A percentile compares a stretch with the other conserved stretches of the same genome.
phyloP scores from a whole-genome alignment of 1,140 invertebrate genomes.

The Pseudomyrmex sp. region DNA sequence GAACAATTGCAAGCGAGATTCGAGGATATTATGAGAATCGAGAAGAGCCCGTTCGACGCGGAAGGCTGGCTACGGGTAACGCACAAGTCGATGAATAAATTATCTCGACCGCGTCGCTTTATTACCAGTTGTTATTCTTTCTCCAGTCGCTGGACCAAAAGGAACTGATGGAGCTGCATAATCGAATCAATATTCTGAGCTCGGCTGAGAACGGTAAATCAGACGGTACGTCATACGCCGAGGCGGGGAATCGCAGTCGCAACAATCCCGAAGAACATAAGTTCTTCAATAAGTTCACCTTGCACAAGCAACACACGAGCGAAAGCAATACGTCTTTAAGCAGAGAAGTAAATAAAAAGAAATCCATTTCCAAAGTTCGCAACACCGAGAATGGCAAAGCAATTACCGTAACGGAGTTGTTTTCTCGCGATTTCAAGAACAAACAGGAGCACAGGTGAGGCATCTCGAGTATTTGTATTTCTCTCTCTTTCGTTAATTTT shows the following conservation, averaged over 20 bases:
- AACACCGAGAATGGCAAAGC: neutral
- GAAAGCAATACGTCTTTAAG: neutral
- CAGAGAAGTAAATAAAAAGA: slow-evolving; percentile 1
- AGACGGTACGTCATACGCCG: neutral
- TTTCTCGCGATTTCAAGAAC: neutral
- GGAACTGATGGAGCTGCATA: slow-evolving; percentile 62
- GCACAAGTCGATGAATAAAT: slow-evolving; percentile 2
- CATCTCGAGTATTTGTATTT: neutral
- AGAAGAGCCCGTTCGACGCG: slow-evolving; percentile 53
- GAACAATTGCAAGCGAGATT: slow-evolving; percentile 63
- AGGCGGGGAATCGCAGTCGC: slow-evolving; percentile 6
- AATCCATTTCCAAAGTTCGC: neutral
- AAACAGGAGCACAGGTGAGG: slow-evolving; percentile 5
- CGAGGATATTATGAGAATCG: slow-evolving; percentile 62
- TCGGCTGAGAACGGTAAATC: neutral
- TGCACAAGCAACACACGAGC: slow-evolving; percentile 10
- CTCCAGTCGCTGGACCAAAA: slow-evolving; percentile 66
- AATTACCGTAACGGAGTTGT: slow-evolving; percentile 1
- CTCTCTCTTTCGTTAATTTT: neutral
- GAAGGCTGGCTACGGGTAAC: slow-evolving; percentile 68
- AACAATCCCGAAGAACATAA: slow-evolving; percentile 1
- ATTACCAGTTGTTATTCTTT: slow-evolving; percentile 30
- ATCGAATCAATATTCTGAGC: slow-evolving; percentile 50
- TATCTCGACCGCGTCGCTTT: neutral
- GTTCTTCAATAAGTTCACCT: slow-evolving; percentile 24